Evolutionary conservation across 2,888 invertebrate genomes (phyloP).

Genomic region (Mesorhabditis sp.): DNA sequence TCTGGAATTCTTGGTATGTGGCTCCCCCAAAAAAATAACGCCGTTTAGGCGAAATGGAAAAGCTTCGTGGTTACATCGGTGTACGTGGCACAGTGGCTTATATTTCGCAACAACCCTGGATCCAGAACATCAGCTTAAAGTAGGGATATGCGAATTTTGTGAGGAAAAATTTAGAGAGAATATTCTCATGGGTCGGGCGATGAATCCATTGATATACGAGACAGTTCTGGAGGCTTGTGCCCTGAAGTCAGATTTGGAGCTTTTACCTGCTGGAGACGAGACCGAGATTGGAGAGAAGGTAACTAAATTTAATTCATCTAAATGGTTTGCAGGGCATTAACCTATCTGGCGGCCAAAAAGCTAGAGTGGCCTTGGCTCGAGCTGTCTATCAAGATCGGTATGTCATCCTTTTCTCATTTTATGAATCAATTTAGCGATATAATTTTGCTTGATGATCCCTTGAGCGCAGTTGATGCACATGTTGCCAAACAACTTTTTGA

Average conservation of each 20-base stretch:
- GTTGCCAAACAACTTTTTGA: conserved; percentile 81
- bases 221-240: conserved; percentile 39
- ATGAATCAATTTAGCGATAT: conserved; percentile 67
- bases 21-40: neutral
- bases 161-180: conserved; percentile 15
- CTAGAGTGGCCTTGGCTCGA: conserved; percentile 81
- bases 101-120: conserved; percentile 95
- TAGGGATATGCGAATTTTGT: neutral
- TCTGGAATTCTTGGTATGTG: conserved; percentile 25
- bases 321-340: conserved; percentile 44
- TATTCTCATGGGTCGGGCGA: conserved; percentile 20
- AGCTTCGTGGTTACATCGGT: conserved; percentile 45
- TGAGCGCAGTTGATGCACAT: conserved; percentile 91
- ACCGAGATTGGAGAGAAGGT: conserved; percentile 56
- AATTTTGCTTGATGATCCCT: conserved; percentile 89
- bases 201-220: conserved; percentile 16
- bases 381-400: conserved; percentile 76
- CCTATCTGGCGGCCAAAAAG: conserved; percentile 54
- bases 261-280: conserved; percentile 45
- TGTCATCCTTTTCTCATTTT: neutral
- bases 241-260: conserved; percentile 41
- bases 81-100: conserved; percentile 70
- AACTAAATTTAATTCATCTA: neutral
- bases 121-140: conserved; percentile 84
- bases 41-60: conserved; percentile 66